Evolutionary conservation across 2,113 vertebrate genomes (phyloP), one percentile per base, ranked within the genome.

Genomic region (Prionailurus bengalensis): DNA sequence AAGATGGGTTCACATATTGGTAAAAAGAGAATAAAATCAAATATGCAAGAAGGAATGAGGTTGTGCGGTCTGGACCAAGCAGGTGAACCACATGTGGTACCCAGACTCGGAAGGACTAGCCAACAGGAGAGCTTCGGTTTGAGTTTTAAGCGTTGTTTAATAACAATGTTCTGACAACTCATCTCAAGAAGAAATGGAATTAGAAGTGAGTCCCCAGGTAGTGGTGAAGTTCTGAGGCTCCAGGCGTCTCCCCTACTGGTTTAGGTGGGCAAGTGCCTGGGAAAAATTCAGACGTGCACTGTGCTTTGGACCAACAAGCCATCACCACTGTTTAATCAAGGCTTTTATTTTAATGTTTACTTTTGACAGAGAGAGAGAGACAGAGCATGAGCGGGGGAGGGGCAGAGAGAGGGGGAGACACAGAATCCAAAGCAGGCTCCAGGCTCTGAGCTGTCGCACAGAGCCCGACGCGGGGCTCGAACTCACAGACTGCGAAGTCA

Each of bases 41-140:
- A 85, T 19, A 1, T 4, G 23, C 31, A 21, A 63, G 79, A 74
- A 70, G 68, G 25, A 45, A 33, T 31, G 36, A 86, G 85, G 19
- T 51, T 19, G 1, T 9, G 3, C 17, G 31, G 16, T 79, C 63
- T 51, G 2, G 23, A 19, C 25, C 0, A 48, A 25, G 33, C 0
- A 27, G 65, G 33, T 48, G 63, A 68, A 1, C 19, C 10, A 2
- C n/a, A 25, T 0, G 21, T 0, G 21, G 5, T 1, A 1, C 10
- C 73, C 55, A 53, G 6, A 9, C 74, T 33, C 16, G 7, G 68
- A 29, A 79, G 25, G n/a, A 31, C 25, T 7, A 33, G 78, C 31
- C 48, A 31, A 17, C 0, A 0, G 53, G 3, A 19, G 36, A 31
- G 45, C 12, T 29, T 58, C 12, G 42, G 31, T 48, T 53, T 12